phyloP scores from a whole-genome alignment of 2,888 invertebrate genomes.

The Cecidostiba fungosa region DNA sequence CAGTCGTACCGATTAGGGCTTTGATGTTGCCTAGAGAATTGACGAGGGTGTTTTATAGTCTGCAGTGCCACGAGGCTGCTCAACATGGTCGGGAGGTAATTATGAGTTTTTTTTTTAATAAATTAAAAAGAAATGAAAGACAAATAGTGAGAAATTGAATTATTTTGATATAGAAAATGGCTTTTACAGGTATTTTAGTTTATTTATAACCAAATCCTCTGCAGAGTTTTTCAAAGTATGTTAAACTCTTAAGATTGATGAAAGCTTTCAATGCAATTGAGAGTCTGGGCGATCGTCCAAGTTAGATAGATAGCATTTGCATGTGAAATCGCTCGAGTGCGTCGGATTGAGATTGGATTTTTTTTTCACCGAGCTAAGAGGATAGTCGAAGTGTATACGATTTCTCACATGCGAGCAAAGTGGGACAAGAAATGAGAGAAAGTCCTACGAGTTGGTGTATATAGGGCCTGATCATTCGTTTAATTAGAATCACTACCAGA shows the following conservation, averaged over 20 bases:
- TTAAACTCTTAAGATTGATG: background rate
- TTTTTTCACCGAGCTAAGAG: background rate
- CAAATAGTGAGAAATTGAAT: no score
- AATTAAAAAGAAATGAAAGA: no score
- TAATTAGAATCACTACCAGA: background rate
- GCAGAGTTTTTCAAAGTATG: background rate
- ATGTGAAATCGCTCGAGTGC: background rate
- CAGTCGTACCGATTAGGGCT: slow-evolving; percentile 80
- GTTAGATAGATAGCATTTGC: background rate
- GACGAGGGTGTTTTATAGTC: slow-evolving; percentile 81
- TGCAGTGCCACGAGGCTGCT: slow-evolving; percentile 82
- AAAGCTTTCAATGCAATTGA: background rate
- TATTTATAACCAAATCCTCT: no score
- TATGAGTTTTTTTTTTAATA: background rate
- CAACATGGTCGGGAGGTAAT: slow-evolving; percentile 54
- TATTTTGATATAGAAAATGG: no score
- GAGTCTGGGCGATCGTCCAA: slow-evolving; percentile 1
- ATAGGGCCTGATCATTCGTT: background rate
- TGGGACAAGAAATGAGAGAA: background rate
- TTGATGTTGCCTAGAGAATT: slow-evolving; percentile 80
- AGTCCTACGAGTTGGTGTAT: background rate
- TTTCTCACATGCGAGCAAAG: background rate
- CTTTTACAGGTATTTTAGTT: no score
- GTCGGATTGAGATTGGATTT: background rate
- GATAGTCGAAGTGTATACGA: background rate